phyloP scores from a whole-genome alignment of 2,113 vertebrate genomes.

The Engraulis encrasicolus region DNA sequence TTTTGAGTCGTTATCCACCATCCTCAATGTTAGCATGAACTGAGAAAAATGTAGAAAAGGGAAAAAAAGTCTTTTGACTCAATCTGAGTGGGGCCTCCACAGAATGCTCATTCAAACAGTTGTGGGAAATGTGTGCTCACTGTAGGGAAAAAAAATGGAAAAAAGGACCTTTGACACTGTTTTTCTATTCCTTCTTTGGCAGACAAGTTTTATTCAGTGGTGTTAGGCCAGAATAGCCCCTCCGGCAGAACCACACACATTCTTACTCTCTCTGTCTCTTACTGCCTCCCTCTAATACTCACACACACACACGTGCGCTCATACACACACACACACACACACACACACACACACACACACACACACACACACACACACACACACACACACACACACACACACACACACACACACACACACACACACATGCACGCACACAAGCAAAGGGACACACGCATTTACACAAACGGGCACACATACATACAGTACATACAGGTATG shows the following conservation, averaged over 20 bases:
- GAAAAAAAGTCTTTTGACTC: constrained; percentile 44
- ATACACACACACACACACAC: constrained; percentile 50
- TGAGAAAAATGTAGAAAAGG: constrained; percentile 54
- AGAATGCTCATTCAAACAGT: constrained; percentile 66
- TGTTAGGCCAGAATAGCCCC: constrained; percentile 65
- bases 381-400: constrained; percentile 32
- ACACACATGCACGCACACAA: too few relatives aligned
- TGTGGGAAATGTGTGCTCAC: constrained; percentile 63
- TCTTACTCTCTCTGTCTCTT: constrained; percentile 49
- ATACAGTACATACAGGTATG: constrained; percentile 30
- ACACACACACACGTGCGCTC: constrained; percentile 21
- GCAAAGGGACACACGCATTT: background rate
- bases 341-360: constrained; percentile 13
- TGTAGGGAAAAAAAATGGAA: constrained; percentile 54
- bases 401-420: constrained; percentile 35
- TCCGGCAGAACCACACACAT: constrained; percentile 75
- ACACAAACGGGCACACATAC: constrained; percentile 31
- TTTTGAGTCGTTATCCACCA: constrained; percentile 37
- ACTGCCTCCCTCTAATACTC: constrained; percentile 45
- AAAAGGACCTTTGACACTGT: constrained; percentile 65
- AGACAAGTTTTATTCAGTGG: constrained; percentile 77
- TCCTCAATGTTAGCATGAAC: constrained; percentile 41
- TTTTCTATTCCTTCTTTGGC: constrained; percentile 61
- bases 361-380: constrained; percentile 14
- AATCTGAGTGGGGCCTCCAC: constrained; percentile 47